Evolutionary conservation across 2,888 invertebrate genomes (phyloP), one percentile per base, ranked within the genome.

Genomic region (Lycaena phlaeas): DNA sequence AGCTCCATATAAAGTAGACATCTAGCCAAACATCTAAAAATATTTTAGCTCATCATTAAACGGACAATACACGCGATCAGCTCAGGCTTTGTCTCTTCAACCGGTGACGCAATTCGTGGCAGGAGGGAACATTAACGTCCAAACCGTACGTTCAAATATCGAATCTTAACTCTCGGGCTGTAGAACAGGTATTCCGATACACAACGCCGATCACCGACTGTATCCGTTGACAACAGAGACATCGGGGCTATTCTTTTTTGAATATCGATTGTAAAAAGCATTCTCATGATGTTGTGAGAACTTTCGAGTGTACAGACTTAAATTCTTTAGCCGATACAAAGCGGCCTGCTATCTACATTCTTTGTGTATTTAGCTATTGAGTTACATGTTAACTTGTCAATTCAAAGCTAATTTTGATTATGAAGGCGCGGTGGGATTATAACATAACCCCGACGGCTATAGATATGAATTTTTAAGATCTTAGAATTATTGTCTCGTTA

Each of bases 201-300:
- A 40, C 44, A 43, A 52, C 56, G 65, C 73, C 70, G 74, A 70
- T 70, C 70, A 70, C 68, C 63, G 61, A 78, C 72, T 75, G 81
- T 78, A 78, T 77, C 56, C 76, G 81, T 81, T 82, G 82, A 82
- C 82, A 82, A 84, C 79, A 77, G 78, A 84, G 79, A 82, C 79
- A 81, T 82, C 68, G 76, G 68, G 67, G 70, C 67, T 71, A 71
- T 76, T 74, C 72, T 77, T 82, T 82, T 82, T 82, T 76, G 65
- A 76, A 79, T 81, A 78, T 84, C 79, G 82, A 79, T 78, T 79
- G 75, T 81, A 76, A 79, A 78, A 73, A 78, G 73, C 76, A 72
- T 76, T 78, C 81, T 79, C 79, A 78, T 79, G 74, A 59, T 49
- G 69, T 68, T 72, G 79, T 82, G 82, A 78, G 82, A 82, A 81